phyloP scores from a whole-genome alignment of 2,797 vertebrate species.

The Lemur catta region DNA sequence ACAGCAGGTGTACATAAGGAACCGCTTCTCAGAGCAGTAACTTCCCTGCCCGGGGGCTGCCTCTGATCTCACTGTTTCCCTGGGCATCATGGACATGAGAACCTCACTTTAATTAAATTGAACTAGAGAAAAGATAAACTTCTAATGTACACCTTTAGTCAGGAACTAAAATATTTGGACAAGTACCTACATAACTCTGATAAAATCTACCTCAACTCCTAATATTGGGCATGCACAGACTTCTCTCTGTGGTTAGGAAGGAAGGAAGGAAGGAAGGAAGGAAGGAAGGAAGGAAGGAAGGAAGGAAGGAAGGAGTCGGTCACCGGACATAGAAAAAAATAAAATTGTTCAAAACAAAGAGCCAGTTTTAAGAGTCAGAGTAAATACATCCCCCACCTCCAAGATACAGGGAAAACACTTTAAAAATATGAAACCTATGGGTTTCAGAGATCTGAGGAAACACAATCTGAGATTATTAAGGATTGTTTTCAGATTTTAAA shows the following conservation, averaged over 20 bases:
- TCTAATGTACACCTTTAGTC: neutral
- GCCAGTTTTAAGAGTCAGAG: constrained; percentile 3
- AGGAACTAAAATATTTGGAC: constrained; percentile 5
- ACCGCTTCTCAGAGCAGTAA: neutral
- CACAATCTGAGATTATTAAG: neutral
- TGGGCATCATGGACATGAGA: neutral
- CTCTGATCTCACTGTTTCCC: neutral
- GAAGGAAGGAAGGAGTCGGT: neutral
- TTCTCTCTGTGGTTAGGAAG: neutral
- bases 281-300: neutral
- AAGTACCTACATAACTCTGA: neutral
- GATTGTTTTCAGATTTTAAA: constrained; percentile 24
- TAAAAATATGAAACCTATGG: neutral
- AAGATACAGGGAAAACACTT: neutral
- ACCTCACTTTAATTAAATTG: neutral
- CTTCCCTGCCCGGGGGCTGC: neutral
- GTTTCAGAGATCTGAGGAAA: neutral
- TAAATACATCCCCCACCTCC: neutral
- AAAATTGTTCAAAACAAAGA: neutral
- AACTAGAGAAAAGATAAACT: neutral
- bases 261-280: neutral
- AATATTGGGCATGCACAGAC: neutral
- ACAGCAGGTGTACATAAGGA: neutral
- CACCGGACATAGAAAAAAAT: neutral
- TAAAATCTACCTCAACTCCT: neutral